Evolutionary conservation across 1,140 invertebrate species (phyloP).

Genomic region (Drosophila elegans): DNA sequence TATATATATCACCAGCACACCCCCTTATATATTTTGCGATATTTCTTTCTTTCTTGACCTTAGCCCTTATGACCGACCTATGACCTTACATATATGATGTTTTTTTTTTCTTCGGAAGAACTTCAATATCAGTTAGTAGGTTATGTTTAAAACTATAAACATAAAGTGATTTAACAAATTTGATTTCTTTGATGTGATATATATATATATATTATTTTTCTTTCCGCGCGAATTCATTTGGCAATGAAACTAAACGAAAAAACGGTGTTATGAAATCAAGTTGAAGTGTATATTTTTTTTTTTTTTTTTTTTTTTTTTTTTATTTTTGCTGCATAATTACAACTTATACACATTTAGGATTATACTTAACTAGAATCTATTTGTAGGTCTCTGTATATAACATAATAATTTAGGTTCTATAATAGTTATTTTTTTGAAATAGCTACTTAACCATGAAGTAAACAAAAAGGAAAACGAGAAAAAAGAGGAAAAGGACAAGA

Average conservation of each 20-base stretch:
- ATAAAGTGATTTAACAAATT: constrained; percentile 68
- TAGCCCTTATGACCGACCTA: constrained; percentile 18
- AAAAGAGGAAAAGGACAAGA: constrained; percentile 25
- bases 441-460: constrained; percentile 64
- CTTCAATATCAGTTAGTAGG: constrained; percentile 76
- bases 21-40: not conserved
- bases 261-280: constrained; percentile 10
- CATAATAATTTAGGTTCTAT: constrained; percentile 6
- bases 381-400: constrained; percentile 27
- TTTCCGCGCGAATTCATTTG: constrained; percentile 57
- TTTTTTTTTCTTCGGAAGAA: constrained; percentile 27
- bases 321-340: constrained; percentile 28
- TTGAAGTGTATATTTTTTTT: constrained; percentile 19
- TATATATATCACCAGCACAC: not conserved
- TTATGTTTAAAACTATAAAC: constrained; percentile 6
- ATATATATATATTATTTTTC: constrained; percentile 52
- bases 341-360: constrained; percentile 17
- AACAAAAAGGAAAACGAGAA: constrained; percentile 40
- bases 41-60: constrained; percentile 40
- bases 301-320: not conserved
- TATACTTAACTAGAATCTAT: constrained; percentile 1
- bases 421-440: constrained; percentile 32
- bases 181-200: constrained; percentile 81
- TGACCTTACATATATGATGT: constrained; percentile 17
- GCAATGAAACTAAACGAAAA: constrained; percentile 24